Evolutionary conservation across 1,140 invertebrate genomes (phyloP).

Genomic region (Heliconius himera): DNA sequence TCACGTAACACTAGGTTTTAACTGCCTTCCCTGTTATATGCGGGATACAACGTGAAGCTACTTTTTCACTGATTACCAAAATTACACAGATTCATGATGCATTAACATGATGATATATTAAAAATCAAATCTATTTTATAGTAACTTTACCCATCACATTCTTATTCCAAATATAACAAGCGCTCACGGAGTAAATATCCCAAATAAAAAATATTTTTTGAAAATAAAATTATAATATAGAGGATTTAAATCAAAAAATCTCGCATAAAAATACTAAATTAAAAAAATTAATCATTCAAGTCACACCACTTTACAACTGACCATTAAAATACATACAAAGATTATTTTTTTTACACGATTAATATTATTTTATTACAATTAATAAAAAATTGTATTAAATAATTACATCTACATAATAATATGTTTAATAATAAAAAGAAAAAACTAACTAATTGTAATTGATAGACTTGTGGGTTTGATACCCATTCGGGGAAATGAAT

Average conservation of each 20-base stretch:
- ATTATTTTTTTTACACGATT: neutral
- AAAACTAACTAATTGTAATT: neutral
- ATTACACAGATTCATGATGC: no score
- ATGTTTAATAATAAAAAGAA: neutral
- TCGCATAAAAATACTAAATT: neutral
- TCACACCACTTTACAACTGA: neutral
- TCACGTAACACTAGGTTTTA: no score
- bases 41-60: no score
- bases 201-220: no score
- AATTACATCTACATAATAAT: neutral
- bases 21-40: no score
- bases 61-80: no score
- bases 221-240: no score
- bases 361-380: neutral
- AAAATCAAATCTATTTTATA: neutral
- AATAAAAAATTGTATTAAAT: neutral
- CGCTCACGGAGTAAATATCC: no score
- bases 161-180: no score
- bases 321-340: conserved; percentile 5
- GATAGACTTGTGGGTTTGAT: neutral
- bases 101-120: neutral
- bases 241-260: neutral
- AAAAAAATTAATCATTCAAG: neutral
- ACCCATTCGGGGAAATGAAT: neutral
- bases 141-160: neutral